A percentile compares a stretch with the other conserved stretches of the same genome.
These are phyloP conservation scores for Sebastes iracundus DNA, from an alignment of 2,797 vertebrate genomes.

Conservation along the genomic window DNA sequence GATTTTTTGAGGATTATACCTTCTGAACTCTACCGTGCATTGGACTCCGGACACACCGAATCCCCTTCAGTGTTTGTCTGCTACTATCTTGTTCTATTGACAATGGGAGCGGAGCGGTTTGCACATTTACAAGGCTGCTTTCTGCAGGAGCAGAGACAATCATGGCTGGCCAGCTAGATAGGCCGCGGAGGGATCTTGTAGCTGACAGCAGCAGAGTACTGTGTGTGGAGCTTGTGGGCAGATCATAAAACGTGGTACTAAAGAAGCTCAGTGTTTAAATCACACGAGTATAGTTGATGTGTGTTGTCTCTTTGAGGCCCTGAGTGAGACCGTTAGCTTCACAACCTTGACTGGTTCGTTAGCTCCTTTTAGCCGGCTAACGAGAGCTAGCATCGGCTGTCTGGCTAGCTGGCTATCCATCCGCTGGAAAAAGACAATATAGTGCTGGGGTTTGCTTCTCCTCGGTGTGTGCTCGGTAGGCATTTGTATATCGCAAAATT, in stretches of 20 bases:
- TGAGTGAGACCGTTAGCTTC: slow-evolving; percentile 52
- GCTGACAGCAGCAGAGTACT: slow-evolving; percentile 20
- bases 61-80: too few species aligned
- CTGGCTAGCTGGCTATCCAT: not conserved
- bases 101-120: slow-evolving; percentile 78
- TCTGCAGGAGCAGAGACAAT: slow-evolving; percentile 82
- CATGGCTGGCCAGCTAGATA: slow-evolving; percentile 82
- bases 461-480: not conserved
- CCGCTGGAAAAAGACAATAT: not conserved
- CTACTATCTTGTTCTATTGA: slow-evolving; percentile 3
- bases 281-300: not conserved
- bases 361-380: slow-evolving; percentile 64
- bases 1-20: slow-evolving; percentile 48
- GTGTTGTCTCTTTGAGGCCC: slow-evolving; percentile 12
- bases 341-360: slow-evolving; percentile 78
- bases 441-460: too few species aligned
- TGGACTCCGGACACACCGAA: slow-evolving; percentile 3
- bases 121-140: slow-evolving; percentile 78
- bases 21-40: slow-evolving; percentile 12
- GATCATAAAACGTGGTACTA: not conserved
- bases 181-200: slow-evolving; percentile 67
- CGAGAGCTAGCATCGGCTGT: slow-evolving; percentile 35
- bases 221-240: not conserved
- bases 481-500: not conserved
- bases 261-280: not conserved